Evolutionary conservation across 2,888 invertebrate species (phyloP).

Genomic region (Epinotia brunnichana): DNA sequence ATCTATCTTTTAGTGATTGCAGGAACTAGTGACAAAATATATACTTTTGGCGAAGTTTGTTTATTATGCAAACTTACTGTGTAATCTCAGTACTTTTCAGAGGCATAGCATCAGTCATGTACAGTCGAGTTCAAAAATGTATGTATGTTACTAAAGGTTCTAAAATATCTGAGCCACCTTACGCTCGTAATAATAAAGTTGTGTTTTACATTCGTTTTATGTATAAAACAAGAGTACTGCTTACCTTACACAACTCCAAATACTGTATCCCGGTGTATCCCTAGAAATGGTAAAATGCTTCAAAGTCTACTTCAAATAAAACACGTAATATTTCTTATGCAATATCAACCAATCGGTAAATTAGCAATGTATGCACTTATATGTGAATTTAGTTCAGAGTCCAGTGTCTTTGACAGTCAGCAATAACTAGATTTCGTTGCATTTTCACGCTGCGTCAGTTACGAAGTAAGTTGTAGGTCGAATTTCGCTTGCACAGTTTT

Average conservation of each 20-base stretch:
- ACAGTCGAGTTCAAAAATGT: background rate
- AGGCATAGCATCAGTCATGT: background rate
- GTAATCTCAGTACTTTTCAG: too few species aligned
- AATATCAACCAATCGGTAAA: background rate
- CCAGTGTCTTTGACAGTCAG: constrained; percentile 12
- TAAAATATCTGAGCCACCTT: background rate
- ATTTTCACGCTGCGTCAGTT: constrained; percentile 23
- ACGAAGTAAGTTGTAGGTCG: background rate
- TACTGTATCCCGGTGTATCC: background rate
- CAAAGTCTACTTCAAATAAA: background rate
- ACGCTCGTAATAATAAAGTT: background rate
- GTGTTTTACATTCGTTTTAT: background rate
- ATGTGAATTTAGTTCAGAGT: constrained; percentile 2
- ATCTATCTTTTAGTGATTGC: background rate
- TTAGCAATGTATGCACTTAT: background rate
- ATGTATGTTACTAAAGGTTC: background rate
- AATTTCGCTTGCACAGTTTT: background rate
- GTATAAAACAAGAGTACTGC: too few species aligned
- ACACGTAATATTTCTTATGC: background rate
- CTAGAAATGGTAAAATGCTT: background rate
- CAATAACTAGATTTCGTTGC: constrained; percentile 8
- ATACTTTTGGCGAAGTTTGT: background rate
- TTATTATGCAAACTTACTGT: background rate
- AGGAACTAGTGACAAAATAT: background rate
- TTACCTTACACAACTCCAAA: background rate